Conservation (phyloP, 2,797 vertebrate species). For the Fistularia tabacaria region DNA sequence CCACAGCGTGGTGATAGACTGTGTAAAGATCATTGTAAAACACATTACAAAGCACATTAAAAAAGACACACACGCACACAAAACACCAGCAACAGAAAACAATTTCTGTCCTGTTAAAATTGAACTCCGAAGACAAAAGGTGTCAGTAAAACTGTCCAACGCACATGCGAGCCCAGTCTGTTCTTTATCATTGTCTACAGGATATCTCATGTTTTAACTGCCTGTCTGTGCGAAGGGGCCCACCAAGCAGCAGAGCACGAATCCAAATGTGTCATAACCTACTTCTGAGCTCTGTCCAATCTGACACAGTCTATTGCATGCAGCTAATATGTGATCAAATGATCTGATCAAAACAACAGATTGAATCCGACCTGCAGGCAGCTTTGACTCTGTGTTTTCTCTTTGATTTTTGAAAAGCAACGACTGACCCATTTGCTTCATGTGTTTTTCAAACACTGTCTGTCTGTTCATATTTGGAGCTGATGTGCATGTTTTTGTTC, state of each 20-base stretch:
- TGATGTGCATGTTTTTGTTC: not conserved
- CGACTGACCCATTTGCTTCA: not conserved
- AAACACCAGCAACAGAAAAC: too few species aligned
- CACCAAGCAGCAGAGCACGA: slow-evolving; percentile 25
- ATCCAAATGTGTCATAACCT: slow-evolving; percentile 64
- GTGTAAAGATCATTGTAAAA: slow-evolving; percentile 1
- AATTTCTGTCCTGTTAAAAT: slow-evolving; percentile 20
- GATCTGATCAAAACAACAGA: slow-evolving; percentile 40
- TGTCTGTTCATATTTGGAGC: not conserved
- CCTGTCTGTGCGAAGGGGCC: slow-evolving; percentile 34
- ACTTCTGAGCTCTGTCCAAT: slow-evolving; percentile 43
- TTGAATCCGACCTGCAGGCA: slow-evolving; percentile 28
- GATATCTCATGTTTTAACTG: slow-evolving; percentile 28
- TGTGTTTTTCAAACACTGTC: slow-evolving; percentile 30
- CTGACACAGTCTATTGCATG: slow-evolving; percentile 17
- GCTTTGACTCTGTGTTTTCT: slow-evolving; percentile 33
- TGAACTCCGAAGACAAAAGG: slow-evolving; percentile 39
- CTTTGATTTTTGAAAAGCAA: slow-evolving; percentile 5
- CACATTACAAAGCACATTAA: slow-evolving; percentile 15
- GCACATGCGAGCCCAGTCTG: slow-evolving; percentile 21
- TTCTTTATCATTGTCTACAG: slow-evolving; percentile 41
- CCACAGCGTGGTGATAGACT: slow-evolving; percentile 26
- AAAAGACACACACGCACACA: not conserved
- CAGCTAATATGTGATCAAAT: slow-evolving; percentile 41
- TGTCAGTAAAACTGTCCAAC: slow-evolving; percentile 38